Evolutionary conservation across 2,797 vertebrate species (phyloP).

Genomic region (Amphiprion clarkii): DNA sequence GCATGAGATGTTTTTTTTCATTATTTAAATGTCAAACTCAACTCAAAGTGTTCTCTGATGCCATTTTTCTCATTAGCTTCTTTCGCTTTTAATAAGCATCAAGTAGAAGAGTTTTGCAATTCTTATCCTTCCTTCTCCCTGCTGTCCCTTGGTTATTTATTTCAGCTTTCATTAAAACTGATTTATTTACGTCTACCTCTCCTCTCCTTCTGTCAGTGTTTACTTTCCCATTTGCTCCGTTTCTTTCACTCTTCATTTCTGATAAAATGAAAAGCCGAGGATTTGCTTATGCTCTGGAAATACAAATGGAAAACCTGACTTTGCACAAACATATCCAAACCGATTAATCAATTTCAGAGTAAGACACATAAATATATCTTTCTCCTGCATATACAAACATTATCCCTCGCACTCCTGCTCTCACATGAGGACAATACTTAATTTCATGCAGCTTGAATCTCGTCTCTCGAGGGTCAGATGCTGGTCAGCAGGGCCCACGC

Average conservation of each 20-base stretch:
- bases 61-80: neutral
- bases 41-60: too few species aligned
- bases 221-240: neutral
- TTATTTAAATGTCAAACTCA: too few species aligned
- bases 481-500: conserved; percentile 13
- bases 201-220: neutral
- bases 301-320: neutral
- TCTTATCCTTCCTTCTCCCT: neutral
- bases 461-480: conserved; percentile 15
- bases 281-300: conserved; percentile 19
- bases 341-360: neutral
- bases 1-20: too few species aligned
- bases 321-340: neutral
- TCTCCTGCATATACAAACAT: conserved; percentile 8
- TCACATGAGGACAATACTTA: neutral
- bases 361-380: conserved; percentile 27
- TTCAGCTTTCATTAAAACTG: neutral
- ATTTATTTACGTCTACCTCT: neutral
- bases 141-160: neutral
- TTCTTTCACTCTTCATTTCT: conserved; percentile 17
- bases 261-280: conserved; percentile 23
- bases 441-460: neutral
- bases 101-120: too few species aligned
- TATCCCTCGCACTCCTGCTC: neutral
- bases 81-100: neutral